Evolutionary conservation across 1,140 invertebrate genomes (phyloP).

Genomic region (Heterodera carotae): DNA sequence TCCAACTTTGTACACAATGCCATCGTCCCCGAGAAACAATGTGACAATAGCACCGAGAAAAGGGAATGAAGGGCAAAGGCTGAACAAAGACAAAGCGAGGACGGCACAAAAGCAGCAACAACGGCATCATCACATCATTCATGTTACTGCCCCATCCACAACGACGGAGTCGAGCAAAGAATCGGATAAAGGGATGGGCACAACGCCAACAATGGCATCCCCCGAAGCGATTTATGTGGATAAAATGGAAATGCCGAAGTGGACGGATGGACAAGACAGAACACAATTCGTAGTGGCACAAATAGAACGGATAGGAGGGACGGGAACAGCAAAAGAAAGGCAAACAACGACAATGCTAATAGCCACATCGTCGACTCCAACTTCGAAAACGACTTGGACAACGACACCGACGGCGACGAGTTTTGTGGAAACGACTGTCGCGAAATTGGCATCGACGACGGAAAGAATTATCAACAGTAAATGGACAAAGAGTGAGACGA

Average conservation of each 20-base stretch:
- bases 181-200: background rate
- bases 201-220: background rate
- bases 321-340: background rate
- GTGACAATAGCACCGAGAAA: background rate
- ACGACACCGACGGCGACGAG: background rate
- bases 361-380: too few species aligned
- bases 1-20: background rate
- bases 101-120: background rate
- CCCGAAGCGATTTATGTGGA: background rate
- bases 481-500: background rate
- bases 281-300: background rate
- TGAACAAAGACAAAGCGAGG: background rate
- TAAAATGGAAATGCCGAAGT: background rate
- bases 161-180: background rate
- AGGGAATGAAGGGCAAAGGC: background rate
- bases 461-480: background rate
- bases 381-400: background rate
- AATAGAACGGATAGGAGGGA: background rate
- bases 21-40: background rate
- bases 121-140: background rate
- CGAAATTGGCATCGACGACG: background rate
- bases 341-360: too few species aligned
- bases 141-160: slow-evolving; percentile 6
- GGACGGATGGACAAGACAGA: background rate
- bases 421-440: background rate